phyloP scores from a whole-genome alignment of 2,888 invertebrate genomes.

The Aphodius sticticus region DNA sequence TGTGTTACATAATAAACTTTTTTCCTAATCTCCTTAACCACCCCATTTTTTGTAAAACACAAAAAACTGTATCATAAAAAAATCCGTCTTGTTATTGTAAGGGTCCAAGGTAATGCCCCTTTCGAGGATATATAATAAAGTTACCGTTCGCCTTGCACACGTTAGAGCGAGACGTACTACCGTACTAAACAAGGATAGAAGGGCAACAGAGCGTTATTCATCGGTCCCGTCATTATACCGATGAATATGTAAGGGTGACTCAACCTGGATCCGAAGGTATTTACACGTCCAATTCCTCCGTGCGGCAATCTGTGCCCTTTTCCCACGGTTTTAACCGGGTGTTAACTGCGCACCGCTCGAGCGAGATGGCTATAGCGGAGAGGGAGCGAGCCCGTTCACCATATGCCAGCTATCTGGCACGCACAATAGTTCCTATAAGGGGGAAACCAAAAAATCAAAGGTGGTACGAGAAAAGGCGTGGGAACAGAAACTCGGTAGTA shows the following conservation, averaged over 20 bases:
- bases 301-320: slow-evolving; percentile 42
- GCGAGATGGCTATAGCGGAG: background rate
- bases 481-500: background rate
- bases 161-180: background rate
- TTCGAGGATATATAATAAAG: background rate
- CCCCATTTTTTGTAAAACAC: slow-evolving; percentile 23
- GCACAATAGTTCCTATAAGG: slow-evolving; percentile 30
- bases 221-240: slow-evolving; percentile 8
- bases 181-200: background rate
- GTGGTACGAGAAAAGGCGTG: background rate
- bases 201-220: background rate
- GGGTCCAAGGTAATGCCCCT: background rate
- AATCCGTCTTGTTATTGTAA: slow-evolving; percentile 14
- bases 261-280: slow-evolving; percentile 49
- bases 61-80: slow-evolving; percentile 12
- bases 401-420: slow-evolving; percentile 50
- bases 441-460: slow-evolving; percentile 15
- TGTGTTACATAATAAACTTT: background rate
- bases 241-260: slow-evolving; percentile 42
- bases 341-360: background rate
- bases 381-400: slow-evolving; percentile 46
- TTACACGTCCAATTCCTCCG: slow-evolving; percentile 42
- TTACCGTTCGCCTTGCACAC: slow-evolving; percentile 28
- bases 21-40: background rate
- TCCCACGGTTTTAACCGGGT: slow-evolving; percentile 51